These are phyloP conservation scores for Nomada hirtipes DNA, from an alignment of 2,888 invertebrate genomes.

Conservation along the genomic window DNA sequence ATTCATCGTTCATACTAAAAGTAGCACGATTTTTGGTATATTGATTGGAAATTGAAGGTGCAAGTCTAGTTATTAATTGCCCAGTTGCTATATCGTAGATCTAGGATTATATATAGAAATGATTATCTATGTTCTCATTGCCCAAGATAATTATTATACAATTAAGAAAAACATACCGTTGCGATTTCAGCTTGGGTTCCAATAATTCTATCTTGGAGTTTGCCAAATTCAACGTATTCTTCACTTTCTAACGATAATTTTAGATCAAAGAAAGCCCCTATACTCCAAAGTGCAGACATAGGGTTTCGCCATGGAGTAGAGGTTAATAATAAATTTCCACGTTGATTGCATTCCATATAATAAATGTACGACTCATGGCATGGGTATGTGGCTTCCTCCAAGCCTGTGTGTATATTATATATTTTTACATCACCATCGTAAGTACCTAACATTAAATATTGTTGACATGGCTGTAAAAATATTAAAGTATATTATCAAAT, in stretches of 20 bases:
- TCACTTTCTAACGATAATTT: slow-evolving; percentile 90
- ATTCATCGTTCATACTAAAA: slow-evolving; percentile 96
- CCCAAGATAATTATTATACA: background rate
- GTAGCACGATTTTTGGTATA: slow-evolving; percentile 97
- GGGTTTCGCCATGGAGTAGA: slow-evolving; percentile 95
- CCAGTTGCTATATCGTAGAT: slow-evolving; percentile 96
- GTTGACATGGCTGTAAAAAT: slow-evolving; percentile 85
- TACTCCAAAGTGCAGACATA: slow-evolving; percentile 92
- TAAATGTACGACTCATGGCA: slow-evolving; percentile 96
- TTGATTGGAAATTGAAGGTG: slow-evolving; percentile 94
- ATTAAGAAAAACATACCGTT: slow-evolving; percentile 85
- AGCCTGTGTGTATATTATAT: slow-evolving; percentile 93
- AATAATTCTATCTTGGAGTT: slow-evolving; percentile 94
- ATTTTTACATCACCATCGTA: slow-evolving; percentile 95
- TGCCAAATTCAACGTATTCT: slow-evolving; percentile 96
- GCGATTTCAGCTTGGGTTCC: slow-evolving; percentile 95
- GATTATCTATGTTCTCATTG: background rate
- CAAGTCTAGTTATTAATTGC: slow-evolving; percentile 89
- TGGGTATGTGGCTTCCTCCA: slow-evolving; percentile 91
- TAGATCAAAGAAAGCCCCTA: slow-evolving; percentile 84
- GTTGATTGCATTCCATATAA: slow-evolving; percentile 89
- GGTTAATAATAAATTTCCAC: slow-evolving; percentile 92
- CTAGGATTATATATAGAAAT: slow-evolving; percentile 77
- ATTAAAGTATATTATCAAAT: slow-evolving; percentile 53
- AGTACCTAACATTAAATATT: slow-evolving; percentile 93